These are phyloP conservation scores for Dicyrtomina minuta DNA, from an alignment of 2,888 invertebrate genomes.

Conservation along the genomic window DNA sequence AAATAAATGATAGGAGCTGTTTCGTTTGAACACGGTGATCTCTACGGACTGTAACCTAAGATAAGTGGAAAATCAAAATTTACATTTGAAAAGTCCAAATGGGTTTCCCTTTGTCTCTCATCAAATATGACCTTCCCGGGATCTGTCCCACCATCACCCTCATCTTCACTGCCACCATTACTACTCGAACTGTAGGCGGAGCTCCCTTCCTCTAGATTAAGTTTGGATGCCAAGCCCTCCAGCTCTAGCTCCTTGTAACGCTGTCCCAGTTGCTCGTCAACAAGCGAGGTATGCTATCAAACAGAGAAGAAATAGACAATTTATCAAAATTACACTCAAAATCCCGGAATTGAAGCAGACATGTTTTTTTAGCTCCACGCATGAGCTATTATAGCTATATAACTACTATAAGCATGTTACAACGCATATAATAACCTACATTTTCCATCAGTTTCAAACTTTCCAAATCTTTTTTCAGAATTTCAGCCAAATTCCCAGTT, in stretches of 20 bases:
- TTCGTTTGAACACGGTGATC: neutral
- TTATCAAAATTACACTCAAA: too few species aligned
- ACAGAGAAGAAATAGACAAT: neutral
- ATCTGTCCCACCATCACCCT: conserved; percentile 17
- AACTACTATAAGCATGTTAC: too few species aligned
- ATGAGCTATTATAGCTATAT: too few species aligned
- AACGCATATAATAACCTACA: too few species aligned
- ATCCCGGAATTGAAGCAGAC: neutral
- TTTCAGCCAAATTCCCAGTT: conserved; percentile 63
- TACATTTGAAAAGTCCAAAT: too few species aligned
- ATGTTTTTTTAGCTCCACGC: neutral
- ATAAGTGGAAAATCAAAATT: too few species aligned
- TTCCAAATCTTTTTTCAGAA: conserved; percentile 65
- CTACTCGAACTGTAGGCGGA: conserved; percentile 61
- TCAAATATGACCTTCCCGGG: neutral
- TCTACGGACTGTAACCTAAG: too few species aligned
- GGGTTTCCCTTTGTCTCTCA: conserved; percentile 40
- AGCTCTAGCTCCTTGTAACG: conserved; percentile 69
- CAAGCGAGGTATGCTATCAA: conserved; percentile 63
- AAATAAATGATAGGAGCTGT: neutral
- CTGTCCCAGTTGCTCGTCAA: conserved; percentile 72
- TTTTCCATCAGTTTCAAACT: conserved; percentile 63
- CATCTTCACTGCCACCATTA: conserved; percentile 49
- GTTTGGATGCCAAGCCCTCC: conserved; percentile 62
- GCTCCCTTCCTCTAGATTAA: conserved; percentile 66